phyloP scores from a whole-genome alignment of 1,140 invertebrate genomes.

The Leptinotarsa texana region DNA sequence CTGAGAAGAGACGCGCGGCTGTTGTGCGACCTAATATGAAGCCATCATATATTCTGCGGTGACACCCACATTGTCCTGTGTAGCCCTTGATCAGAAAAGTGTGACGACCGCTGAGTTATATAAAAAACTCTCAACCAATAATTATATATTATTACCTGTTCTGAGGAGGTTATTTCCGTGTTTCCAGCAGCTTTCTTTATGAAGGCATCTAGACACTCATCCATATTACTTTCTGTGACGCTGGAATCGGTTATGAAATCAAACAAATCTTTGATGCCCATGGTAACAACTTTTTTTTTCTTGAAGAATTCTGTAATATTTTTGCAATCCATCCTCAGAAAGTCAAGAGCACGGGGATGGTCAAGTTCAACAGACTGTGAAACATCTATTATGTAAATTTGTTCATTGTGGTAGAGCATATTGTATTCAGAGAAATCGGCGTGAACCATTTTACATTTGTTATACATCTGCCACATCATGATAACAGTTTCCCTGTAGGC shows the following conservation, averaged over 20 bases:
- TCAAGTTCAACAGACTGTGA: constrained; percentile 98
- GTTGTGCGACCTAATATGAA: too few species aligned
- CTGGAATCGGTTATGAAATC: constrained; percentile 93
- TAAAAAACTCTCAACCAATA: too few species aligned
- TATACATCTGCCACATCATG: constrained; percentile 91
- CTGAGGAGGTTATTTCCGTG: constrained; percentile 67
- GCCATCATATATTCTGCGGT: too few species aligned
- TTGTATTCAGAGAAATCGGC: constrained; percentile 98
- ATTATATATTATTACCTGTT: constrained; percentile 58
- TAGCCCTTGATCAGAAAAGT: too few species aligned
- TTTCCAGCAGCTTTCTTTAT: constrained; percentile 67
- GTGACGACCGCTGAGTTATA: too few species aligned
- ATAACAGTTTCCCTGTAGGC: constrained; percentile 89
- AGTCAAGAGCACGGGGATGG: constrained; percentile 93
- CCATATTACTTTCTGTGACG: constrained; percentile 82
- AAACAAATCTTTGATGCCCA: constrained; percentile 91
- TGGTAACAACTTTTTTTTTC: constrained; percentile 84
- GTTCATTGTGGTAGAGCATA: constrained; percentile 82
- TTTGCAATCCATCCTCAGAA: constrained; percentile 91
- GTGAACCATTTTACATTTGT: constrained; percentile 92
- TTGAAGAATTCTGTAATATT: constrained; percentile 94
- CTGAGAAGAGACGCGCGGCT: too few species aligned
- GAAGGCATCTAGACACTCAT: constrained; percentile 74
- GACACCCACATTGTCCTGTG: too few species aligned
- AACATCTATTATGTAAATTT: constrained; percentile 93